Conservation (phyloP, 2,888 invertebrate species). For the Empis livida region DNA sequence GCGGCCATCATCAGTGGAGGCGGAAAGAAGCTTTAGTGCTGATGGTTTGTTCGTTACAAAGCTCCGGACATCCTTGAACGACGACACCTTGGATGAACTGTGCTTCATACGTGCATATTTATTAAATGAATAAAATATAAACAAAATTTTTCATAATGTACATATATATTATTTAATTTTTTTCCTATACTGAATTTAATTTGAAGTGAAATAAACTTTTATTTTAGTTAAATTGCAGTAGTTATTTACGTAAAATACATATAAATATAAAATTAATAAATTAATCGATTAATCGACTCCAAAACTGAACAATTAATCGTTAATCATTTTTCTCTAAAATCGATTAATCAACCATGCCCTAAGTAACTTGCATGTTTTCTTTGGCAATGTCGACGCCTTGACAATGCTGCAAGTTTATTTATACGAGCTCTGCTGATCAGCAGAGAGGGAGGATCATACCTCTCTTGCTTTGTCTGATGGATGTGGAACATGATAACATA, state of each 20-base stretch:
- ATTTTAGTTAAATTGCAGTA: not conserved
- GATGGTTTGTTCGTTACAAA: not conserved
- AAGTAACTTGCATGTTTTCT: not conserved
- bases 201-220: not conserved
- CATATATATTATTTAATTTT: not conserved
- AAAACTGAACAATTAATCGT: not conserved
- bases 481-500: too few species aligned
- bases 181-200: not conserved
- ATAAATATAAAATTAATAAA: not conserved
- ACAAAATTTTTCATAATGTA: not conserved
- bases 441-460: too few species aligned
- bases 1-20: not conserved
- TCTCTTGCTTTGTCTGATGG: too few species aligned
- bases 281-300: conserved; percentile 2
- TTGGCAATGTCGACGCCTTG: too few species aligned
- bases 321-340: not conserved
- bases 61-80: not conserved
- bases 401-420: too few species aligned
- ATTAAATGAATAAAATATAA: not conserved
- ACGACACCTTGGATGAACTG: not conserved
- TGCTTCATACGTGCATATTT: not conserved
- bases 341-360: not conserved
- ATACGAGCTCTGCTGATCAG: too few species aligned
- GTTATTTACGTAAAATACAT: not conserved
- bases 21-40: not conserved